A percentile compares a stretch with the other conserved stretches of the same genome.
These are phyloP conservation scores for Pantherophis vulpinus DNA, from an alignment of 2,797 vertebrate genomes.

Conservation along the genomic window DNA sequence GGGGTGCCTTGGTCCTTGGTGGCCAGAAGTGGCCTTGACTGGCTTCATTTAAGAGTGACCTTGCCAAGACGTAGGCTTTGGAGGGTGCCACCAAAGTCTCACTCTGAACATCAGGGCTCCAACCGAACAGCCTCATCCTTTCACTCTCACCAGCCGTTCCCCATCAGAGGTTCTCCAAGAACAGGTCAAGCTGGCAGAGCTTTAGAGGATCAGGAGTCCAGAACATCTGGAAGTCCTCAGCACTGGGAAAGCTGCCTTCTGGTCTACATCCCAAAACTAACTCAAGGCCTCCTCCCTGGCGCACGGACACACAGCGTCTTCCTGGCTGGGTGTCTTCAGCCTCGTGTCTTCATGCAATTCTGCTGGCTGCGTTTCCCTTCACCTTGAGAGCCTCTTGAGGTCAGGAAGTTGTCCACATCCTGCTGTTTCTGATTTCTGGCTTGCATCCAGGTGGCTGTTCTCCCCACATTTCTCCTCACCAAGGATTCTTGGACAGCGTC, in stretches of 20 bases:
- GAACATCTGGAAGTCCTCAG: neutral
- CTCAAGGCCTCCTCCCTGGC: neutral
- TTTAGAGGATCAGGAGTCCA: neutral
- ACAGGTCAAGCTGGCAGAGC: neutral
- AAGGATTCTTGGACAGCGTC: neutral
- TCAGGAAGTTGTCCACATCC: neutral
- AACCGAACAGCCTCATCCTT: neutral
- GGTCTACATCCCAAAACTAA: neutral
- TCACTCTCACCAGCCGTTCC: neutral
- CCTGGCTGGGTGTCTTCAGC: neutral
- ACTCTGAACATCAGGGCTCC: neutral
- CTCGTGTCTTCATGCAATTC: too few relatives aligned
- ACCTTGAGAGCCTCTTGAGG: neutral
- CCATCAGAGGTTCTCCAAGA: neutral
- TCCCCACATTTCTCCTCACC: neutral
- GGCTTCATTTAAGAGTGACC: neutral
- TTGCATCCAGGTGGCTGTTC: neutral
- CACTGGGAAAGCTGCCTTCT: neutral
- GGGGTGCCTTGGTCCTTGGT: neutral
- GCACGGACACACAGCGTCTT: neutral
- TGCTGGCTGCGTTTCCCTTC: neutral
- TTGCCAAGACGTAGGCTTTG: neutral
- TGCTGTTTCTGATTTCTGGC: neutral
- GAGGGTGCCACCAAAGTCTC: neutral
- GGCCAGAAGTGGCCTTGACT: neutral